Base-by-base conservation (phyloP, 2,888 invertebrate species). In the Nezara viridula region DNA sequence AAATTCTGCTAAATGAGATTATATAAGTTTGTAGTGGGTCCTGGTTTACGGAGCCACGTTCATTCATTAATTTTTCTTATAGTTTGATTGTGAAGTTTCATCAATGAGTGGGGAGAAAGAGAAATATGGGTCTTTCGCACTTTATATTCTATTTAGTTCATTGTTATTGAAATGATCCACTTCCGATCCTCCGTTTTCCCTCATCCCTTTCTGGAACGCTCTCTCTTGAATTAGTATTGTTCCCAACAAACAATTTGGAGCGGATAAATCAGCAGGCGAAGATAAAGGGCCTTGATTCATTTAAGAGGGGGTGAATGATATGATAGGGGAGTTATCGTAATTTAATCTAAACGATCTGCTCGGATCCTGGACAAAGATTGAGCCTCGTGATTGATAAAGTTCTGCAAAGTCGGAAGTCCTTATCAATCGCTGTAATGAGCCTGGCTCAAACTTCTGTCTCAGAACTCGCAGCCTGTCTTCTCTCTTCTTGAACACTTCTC, bases 311-410 rank as follows among this genome's bases (percentile, higher is more conserved):
- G 60, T 10, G 32, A 24, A 19, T 21, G 66, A 73, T 73, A 73
- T 73, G 37, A 73, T 73, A 73, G 66, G 32, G 66, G 24, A 37
- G 32, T 37, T 73, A 73, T 73, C 66, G 19, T 73, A 73, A 73
- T 73, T 73, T 21, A 21, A 60, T 60, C 60, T 60, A 16, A 60
- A 60, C 32, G 27, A 60, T 73, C 66, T 37, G 19, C 19, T 73
- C 16, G 9, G 66, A 73, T 37, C 32, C 37, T 32, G 66, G 32
- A 37, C 66, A 73, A 73, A 37, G 66, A 73, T 73, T 37, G 19
- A 37, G 37, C 66, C 16, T 7, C 2, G 19, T 73, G 66, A 73
- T 73, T 73, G 66, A 73, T 73, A 73, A 73, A 73, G 60, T 55
- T 55, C n/a, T n/a, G 7, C 9, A 1, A 24, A 52, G 55, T 60